phyloP scores from a whole-genome alignment of 2,888 invertebrate genomes.

The Yponomeuta evonymella region DNA sequence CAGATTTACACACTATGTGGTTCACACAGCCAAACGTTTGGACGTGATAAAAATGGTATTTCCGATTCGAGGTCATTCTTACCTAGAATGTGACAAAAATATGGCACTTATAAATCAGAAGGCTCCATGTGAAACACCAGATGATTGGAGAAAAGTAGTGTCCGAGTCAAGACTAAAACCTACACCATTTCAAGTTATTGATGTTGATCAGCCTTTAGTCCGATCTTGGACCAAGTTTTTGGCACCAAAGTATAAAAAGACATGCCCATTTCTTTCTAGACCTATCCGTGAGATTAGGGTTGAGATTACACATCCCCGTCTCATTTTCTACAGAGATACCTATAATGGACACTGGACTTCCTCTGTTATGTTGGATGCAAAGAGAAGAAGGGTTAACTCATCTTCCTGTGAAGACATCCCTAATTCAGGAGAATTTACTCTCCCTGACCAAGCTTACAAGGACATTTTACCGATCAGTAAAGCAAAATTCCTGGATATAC shows the following conservation, averaged over 20 bases:
- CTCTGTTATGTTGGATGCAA: background rate
- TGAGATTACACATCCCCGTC: conserved; percentile 26
- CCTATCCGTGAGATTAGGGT: conserved; percentile 14
- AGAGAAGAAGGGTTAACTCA: background rate
- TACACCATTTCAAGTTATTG: conserved; percentile 26
- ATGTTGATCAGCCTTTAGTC: conserved; percentile 14
- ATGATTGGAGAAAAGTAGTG: conserved; percentile 27
- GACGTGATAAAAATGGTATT: no score
- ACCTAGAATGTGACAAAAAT: no score
- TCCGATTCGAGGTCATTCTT: no score
- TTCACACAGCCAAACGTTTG: no score
- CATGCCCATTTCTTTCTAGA: conserved; percentile 26
- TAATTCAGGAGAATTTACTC: background rate
- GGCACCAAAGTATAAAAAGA: conserved; percentile 22
- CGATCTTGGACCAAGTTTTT: conserved; percentile 21
- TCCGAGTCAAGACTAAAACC: conserved; percentile 26
- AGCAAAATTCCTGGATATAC: background rate
- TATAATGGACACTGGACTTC: background rate
- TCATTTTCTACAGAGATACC: conserved; percentile 25
- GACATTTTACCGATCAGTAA: background rate
- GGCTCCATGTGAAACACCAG: conserved; percentile 23
- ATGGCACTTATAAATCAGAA: conserved; percentile 27
- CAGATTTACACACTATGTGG: no score
- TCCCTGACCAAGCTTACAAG: background rate
- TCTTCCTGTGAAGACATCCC: background rate